phyloP scores from a whole-genome alignment of 1,140 invertebrate species.

The Drosophila sp. region DNA sequence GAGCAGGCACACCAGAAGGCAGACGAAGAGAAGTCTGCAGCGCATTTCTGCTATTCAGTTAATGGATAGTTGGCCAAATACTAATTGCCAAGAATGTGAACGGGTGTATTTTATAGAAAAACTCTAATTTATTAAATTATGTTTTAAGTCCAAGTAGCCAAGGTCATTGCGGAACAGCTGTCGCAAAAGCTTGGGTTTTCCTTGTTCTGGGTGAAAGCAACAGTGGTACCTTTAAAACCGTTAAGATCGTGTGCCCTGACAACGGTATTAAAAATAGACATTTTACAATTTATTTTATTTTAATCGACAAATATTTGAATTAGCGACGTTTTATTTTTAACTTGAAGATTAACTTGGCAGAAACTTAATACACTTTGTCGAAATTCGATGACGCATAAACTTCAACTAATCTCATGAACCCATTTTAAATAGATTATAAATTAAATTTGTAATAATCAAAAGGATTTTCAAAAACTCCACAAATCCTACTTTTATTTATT shows the following conservation, averaged over 20 bases:
- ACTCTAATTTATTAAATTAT: neutral
- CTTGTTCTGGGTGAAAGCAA: neutral
- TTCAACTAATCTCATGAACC: too few species aligned
- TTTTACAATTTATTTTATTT: neutral
- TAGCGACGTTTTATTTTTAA: neutral
- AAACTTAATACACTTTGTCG: neutral
- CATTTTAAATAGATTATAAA: too few species aligned
- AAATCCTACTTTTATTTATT: too few species aligned
- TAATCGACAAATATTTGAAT: neutral
- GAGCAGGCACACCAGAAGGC: slow-evolving; percentile 32
- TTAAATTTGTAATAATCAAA: too few species aligned
- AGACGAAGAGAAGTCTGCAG: slow-evolving; percentile 27
- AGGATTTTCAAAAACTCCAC: too few species aligned
- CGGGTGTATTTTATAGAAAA: slow-evolving; percentile 36
- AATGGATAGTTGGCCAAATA: slow-evolving; percentile 15
- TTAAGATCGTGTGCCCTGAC: neutral
- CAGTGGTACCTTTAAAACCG: neutral
- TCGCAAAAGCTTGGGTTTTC: neutral
- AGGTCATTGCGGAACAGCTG: neutral
- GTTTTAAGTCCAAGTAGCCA: neutral
- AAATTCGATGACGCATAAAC: too few species aligned
- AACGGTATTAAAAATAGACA: neutral
- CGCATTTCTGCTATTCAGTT: slow-evolving; percentile 26
- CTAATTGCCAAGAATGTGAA: slow-evolving; percentile 24
- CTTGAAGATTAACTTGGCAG: neutral